Evolutionary conservation across 1,140 invertebrate species (phyloP).

Genomic region (Apis laboriosa): DNA sequence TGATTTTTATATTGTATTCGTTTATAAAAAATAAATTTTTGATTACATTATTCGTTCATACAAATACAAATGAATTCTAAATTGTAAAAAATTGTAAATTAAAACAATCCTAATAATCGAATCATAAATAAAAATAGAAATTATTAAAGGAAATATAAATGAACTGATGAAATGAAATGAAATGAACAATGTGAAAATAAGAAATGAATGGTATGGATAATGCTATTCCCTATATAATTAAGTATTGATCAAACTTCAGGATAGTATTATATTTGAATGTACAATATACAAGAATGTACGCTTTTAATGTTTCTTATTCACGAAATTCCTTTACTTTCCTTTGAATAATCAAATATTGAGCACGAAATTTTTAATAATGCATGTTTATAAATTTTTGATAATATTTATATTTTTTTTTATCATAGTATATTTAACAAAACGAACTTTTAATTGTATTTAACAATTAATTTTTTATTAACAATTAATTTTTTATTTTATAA

Average conservation of each 20-base stretch:
- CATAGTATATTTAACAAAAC: too few species aligned
- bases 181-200: not conserved
- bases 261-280: conserved; percentile 27
- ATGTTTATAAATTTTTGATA: too few species aligned
- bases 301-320: conserved; percentile 40
- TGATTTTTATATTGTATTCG: too few species aligned
- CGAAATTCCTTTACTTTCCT: conserved; percentile 47
- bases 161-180: not conserved
- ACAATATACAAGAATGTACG: conserved; percentile 46
- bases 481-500: not conserved
- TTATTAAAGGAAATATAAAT: not conserved
- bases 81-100: too few species aligned
- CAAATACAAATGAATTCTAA: too few species aligned
- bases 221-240: conserved; percentile 27
- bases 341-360: not conserved
- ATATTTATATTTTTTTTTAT: too few species aligned
- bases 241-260: conserved; percentile 69
- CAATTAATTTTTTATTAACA: too few species aligned
- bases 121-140: not conserved
- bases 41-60: too few species aligned
- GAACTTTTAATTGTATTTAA: not conserved
- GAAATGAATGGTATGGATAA: conserved; percentile 19
- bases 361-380: not conserved
- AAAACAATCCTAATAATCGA: too few species aligned
- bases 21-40: too few species aligned